Base-by-base conservation (phyloP, 2,797 vertebrate genomes). In the Melanotaenia trifasciata region DNA sequence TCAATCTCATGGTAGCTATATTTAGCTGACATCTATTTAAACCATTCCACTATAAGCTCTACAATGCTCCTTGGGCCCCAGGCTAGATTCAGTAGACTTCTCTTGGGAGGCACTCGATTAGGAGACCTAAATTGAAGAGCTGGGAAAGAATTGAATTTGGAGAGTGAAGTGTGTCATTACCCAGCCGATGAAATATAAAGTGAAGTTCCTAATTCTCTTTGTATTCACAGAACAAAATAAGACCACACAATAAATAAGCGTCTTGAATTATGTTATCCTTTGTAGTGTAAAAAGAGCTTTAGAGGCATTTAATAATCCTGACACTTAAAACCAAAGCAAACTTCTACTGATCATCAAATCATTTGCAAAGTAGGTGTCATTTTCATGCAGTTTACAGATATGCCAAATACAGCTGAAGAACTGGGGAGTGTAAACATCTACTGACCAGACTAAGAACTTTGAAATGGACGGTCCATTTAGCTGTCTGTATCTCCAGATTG, bases 21-120 rank as follows among this genome's bases (percentile, higher is more conserved):
- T 94, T 93, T 95, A 94, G 91, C 78, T 28, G 13, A 50, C 89
- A 81, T 93, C 93, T 94, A 92, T 94, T 94, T 91, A 91, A 93
- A 80, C 90, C 87, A 77, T 90, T 91, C 84, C 84, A 79, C 89
- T 87, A 88, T 93, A 93, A 85, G 79, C 88, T 90, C 89, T 86
- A 88, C 92, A 90, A 90, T 91, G 90, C 92, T 93, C 94, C 76
- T 63, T 58, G 84, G 92, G 90, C 93, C 92, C 72, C 30, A 76
- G 88, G 92, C 93, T 90, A 83, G 90, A 91, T 94, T 93, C 87
- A 86, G 84, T 70, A 73, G 76, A 56, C 79, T 79, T 86, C 94
- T 93, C 93, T 54, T 51, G 94, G 93, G 94, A 93, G 67, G 56
- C 78, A 63, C 88, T 85, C 69, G 80, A 94, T 94, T 94, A 94